Conservation (phyloP, 2,113 vertebrate species). For the Cavia aperea region DNA sequence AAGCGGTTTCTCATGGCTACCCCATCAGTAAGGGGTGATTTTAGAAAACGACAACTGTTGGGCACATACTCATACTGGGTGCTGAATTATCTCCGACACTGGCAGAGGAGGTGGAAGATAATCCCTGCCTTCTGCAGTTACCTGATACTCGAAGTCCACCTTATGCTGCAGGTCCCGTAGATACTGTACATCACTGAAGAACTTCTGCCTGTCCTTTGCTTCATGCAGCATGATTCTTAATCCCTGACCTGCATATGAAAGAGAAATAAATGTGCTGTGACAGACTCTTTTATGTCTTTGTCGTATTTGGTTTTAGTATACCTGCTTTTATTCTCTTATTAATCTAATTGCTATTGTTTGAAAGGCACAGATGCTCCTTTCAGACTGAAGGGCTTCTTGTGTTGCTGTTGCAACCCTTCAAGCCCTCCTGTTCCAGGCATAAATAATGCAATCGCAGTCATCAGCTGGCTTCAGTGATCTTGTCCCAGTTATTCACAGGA, state of each 20-base stretch:
- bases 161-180: conserved; percentile 65
- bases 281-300: not conserved
- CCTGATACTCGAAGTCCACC: conserved; percentile 70
- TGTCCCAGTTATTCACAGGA: not conserved
- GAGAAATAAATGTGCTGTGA: not conserved
- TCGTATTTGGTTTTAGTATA: not conserved
- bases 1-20: not conserved
- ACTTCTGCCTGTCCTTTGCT: conserved; percentile 61
- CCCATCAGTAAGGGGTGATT: not conserved
- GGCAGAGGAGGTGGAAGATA: fast-evolving
- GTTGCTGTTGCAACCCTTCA: not conserved
- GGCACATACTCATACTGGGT: fast-evolving
- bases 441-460: conserved; percentile 18
- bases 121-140: conserved; percentile 7
- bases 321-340: conserved; percentile 44
- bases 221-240: conserved; percentile 62
- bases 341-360: conserved; percentile 32
- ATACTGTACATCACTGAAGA: conserved; percentile 56
- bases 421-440: conserved; percentile 10
- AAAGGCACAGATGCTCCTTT: conserved; percentile 14
- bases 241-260: conserved; percentile 51
- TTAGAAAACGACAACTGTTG: not conserved
- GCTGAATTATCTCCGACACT: not conserved
- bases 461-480: not conserved
- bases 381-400: not conserved